Evolutionary conservation across 2,113 vertebrate genomes (phyloP), one percentile per base, ranked within the genome.

Genomic region (Phaetusa simplex): DNA sequence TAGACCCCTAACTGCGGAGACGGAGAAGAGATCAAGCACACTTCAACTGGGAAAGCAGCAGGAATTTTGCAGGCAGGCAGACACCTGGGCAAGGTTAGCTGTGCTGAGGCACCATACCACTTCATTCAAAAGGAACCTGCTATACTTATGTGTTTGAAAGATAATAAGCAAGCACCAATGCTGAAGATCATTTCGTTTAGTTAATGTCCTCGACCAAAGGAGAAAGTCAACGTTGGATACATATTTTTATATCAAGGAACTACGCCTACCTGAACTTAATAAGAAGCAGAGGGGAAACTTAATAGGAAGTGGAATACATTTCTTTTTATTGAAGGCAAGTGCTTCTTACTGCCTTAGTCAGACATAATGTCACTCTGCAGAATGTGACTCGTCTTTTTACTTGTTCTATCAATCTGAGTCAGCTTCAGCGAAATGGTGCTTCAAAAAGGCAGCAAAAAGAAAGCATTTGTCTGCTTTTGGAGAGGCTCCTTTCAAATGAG

Each of bases 21-120:
- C 30, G 52, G 79, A n/a, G 95, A 93, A 89, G 88, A 95, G 96
- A 98, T 97, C 97, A 97, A 98, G 98, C 86, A 72, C 92, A 95
- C 87, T 95, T 97, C 96, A 97, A 43, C 95, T 86, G 67, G 19
- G 80, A 52, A 82, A 93, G 85, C 94, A 95, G 96, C 95, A 66
- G 94, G 97, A 91, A 94, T 42, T 83, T 73, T 80, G 77, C 17
- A 84, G 8, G 30, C 85, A 92, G 73, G 43, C 83, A 96, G 95
- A 92, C 84, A 98, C 96, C 97, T 98, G 97, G 90, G 92, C 30
- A 87, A 96, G 78, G 91, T 62, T 94, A 96, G 87, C 84, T 34
- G 36, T 85, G 65, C 81, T 32, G 79, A 2, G 1, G 72, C 80
- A 92, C 64, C 76, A 21, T 53, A 90, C 45, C 40, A 90, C 67